Conservation (phyloP, 2,888 invertebrate genomes). For the Nebria salina region DNA sequence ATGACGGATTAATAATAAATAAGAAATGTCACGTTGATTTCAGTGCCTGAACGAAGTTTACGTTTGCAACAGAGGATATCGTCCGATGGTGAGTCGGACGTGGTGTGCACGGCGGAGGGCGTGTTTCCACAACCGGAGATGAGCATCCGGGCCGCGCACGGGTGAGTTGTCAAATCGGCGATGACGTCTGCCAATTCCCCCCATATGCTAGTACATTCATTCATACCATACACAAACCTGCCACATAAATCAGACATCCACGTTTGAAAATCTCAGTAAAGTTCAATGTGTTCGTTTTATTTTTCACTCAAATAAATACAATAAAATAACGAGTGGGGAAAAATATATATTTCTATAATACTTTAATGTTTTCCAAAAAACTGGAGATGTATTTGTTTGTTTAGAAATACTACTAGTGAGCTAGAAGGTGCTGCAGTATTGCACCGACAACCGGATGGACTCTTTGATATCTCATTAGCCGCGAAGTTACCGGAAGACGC, state of each 20-base stretch:
- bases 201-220: not conserved
- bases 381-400: not conserved
- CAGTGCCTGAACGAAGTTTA: constrained; percentile 18
- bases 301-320: not conserved
- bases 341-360: no score
- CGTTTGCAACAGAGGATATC: not conserved
- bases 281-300: not conserved
- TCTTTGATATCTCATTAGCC: constrained; percentile 66
- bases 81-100: constrained; percentile 4
- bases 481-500: constrained; percentile 64
- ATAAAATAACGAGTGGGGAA: no score
- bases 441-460: constrained; percentile 55
- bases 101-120: constrained; percentile 22
- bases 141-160: not conserved
- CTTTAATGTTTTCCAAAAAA: not conserved
- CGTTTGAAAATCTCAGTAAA: not conserved
- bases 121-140: constrained; percentile 21
- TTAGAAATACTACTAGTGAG: constrained; percentile 29
- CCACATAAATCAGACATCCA: not conserved
- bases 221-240: not conserved
- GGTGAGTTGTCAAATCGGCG: constrained; percentile 4
- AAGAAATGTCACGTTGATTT: not conserved
- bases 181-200: not conserved
- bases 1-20: not conserved
- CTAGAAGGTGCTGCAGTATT: constrained; percentile 29